Percentiles rank a stretch among this genome's conserved stretches.
Evolutionary conservation across 2,113 vertebrate species (phyloP).

Genomic region (Sakesphorus luctuosus): DNA sequence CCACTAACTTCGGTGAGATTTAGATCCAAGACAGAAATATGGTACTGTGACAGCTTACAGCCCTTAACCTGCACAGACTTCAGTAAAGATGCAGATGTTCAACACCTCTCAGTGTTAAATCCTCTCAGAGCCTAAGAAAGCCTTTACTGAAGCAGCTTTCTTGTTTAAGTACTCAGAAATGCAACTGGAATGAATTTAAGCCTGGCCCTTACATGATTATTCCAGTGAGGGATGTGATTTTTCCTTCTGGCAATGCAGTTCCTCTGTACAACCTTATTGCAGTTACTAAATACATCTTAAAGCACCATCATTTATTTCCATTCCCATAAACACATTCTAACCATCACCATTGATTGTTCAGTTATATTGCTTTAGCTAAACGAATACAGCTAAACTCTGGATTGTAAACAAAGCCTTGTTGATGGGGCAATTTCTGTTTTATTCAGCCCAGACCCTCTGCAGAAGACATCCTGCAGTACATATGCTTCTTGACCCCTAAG

Average conservation of each 20-base stretch:
- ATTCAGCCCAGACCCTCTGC: background rate
- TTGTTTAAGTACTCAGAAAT: background rate
- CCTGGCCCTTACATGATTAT: background rate
- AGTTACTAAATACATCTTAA: constrained; percentile 12
- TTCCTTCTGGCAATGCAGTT: background rate
- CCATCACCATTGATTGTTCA: background rate
- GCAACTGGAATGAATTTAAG: constrained; percentile 38
- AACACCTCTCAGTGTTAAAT: background rate
- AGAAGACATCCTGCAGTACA: background rate
- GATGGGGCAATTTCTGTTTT: background rate
- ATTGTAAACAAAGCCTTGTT: background rate
- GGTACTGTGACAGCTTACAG: background rate
- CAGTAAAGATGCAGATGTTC: background rate
- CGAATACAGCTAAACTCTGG: background rate
- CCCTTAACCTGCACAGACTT: background rate
- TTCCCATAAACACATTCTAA: constrained; percentile 22
- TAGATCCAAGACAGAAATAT: background rate
- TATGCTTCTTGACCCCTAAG: background rate
- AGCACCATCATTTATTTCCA: background rate
- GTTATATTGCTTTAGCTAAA: background rate
- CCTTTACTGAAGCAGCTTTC: background rate
- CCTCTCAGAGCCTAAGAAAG: background rate
- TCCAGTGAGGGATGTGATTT: constrained; percentile 6
- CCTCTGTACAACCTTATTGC: background rate
- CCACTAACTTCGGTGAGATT: background rate